A percentile compares a stretch with the other conserved stretches of the same genome.
Conservation (phyloP, 2,888 invertebrate species). For the Bellardia bayeri region DNA sequence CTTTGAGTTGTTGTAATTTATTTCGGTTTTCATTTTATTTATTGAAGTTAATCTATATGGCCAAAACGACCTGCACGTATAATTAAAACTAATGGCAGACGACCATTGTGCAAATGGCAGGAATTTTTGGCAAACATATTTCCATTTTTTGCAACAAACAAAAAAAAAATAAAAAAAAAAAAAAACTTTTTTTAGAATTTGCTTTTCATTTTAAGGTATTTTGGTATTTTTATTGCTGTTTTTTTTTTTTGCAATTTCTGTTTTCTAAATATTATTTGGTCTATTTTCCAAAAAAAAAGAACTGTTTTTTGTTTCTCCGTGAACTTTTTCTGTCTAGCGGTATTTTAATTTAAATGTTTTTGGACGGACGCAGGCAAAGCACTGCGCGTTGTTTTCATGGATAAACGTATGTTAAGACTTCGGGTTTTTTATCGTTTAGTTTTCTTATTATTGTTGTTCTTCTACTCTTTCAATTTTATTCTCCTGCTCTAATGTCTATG, state of each 20-base stretch:
- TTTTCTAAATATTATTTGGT: neutral
- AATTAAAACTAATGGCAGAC: conserved; percentile 26
- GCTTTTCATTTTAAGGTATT: neutral
- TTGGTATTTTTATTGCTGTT: neutral
- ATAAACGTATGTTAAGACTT: conserved; percentile 63
- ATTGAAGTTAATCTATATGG: conserved; percentile 41
- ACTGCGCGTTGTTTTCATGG: conserved; percentile 67
- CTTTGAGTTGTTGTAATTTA: neutral
- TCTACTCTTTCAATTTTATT: neutral
- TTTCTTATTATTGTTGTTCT: neutral
- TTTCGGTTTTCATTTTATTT: conserved; percentile 14
- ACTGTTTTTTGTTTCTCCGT: conserved; percentile 1
- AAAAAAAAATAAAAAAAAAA: neutral
- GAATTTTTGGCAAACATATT: conserved; percentile 45
- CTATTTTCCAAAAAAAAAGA: conserved; percentile 19
- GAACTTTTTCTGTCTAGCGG: conserved; percentile 38
- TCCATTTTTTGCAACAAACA: conserved; percentile 19
- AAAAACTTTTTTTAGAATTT: neutral
- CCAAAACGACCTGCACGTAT: conserved; percentile 48
- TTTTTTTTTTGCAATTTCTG: neutral
- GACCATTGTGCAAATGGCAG: conserved; percentile 13
- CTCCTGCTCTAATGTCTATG: conserved; percentile 36
- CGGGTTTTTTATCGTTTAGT: neutral
- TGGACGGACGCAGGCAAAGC: conserved; percentile 73
- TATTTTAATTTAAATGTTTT: conserved; percentile 54